Conservation (phyloP, 2,797 vertebrate species). For the Phaenicophaeus curvirostris region DNA sequence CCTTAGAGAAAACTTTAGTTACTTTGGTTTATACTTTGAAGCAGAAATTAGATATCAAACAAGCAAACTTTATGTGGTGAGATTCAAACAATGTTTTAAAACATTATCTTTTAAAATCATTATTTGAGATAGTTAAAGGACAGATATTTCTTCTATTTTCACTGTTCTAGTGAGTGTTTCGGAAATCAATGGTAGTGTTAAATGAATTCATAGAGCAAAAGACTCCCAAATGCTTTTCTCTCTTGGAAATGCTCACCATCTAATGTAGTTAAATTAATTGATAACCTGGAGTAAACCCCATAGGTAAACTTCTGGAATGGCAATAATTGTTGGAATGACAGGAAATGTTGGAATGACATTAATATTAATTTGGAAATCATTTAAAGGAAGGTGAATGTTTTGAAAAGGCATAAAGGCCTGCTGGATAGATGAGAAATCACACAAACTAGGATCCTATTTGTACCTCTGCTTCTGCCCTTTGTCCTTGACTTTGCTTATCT, state of each 20-base stretch:
- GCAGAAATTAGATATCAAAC: neutral
- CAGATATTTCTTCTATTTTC: neutral
- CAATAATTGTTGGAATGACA: no score
- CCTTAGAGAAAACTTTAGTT: neutral
- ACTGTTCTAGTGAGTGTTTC: neutral
- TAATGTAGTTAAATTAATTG: neutral
- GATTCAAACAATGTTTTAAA: neutral
- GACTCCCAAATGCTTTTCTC: neutral
- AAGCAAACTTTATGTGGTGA: fast-evolving
- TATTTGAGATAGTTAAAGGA: neutral
- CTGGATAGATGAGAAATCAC: neutral
- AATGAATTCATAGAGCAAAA: neutral
- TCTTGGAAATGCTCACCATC: neutral
- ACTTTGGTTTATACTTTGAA: neutral
- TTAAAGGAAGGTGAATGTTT: neutral
- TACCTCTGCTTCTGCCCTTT: neutral
- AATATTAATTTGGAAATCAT: neutral
- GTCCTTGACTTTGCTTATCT: neutral
- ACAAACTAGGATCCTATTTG: neutral
- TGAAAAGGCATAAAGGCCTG: neutral
- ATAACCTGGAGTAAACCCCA: neutral
- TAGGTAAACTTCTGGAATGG: no score
- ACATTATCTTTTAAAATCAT: neutral
- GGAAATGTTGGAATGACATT: neutral
- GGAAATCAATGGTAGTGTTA: neutral